Evolutionary conservation across 2,113 vertebrate genomes (phyloP), one percentile per base, ranked within the genome.

Genomic region (Phalacrocorax pelagicus): DNA sequence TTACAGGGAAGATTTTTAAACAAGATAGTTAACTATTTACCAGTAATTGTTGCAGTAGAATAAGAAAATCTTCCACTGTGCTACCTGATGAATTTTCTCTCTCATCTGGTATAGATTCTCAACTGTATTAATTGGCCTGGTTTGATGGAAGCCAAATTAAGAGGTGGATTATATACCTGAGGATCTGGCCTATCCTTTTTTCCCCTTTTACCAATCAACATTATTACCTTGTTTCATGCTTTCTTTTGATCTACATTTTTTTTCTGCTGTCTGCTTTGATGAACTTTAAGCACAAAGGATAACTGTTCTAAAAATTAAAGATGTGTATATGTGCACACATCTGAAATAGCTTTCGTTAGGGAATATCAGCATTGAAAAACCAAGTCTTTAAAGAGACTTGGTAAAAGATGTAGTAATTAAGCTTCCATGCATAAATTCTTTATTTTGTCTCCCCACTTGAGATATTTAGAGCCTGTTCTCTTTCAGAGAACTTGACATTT

Each of bases 401-500:
- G 71, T 75, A 73, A 79, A 38, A 46, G 36, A 78, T 42, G 34
- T 34, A 29, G 13, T 65, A 95, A 94, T 94, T 84, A 86, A 89
- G 59, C 44, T 54, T 89, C 18, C 27, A 42, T 63, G 59, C 22
- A 52, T 62, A 67, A 96, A 72, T 59, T 73, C 62, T 92, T 86
- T 52, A 36, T 86, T 96, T 83, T 74, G 6, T 52, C 54, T 93
- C 54, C 57, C 7, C 38, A 81, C 74, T 85, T 82, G 78, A 96
- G 65, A 27, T 52, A 65, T 22, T n/a, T 86, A n/a, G 47, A 81
- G 83, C 47, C 69, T 89, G 77, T 71, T 91, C 47, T 63, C 52
- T 88, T 84, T 94, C 81, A 67, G 32, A 96, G 21, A 47, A 87
- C 81, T 94, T 95, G 94, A 96, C 91, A 92, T 95, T 95, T 95